Evolutionary conservation across 2,888 invertebrate species (phyloP).

Genomic region (Furcula furcula): DNA sequence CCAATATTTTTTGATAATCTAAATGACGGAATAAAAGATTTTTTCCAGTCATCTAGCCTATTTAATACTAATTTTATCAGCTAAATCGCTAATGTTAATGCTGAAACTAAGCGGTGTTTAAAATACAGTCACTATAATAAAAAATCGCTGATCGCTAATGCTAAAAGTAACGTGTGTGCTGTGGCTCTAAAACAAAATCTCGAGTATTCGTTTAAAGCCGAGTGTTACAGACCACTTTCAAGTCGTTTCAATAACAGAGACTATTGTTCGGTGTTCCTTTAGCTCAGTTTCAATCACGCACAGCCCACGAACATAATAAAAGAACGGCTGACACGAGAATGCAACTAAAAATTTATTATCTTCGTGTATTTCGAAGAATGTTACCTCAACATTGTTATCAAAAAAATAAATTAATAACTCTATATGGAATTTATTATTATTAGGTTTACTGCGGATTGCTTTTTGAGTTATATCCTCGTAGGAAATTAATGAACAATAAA

Average conservation of each 20-base stretch:
- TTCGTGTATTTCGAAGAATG: constrained; percentile 19
- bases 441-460: constrained; percentile 3
- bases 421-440: constrained; percentile 9
- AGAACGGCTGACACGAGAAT: constrained; percentile 16
- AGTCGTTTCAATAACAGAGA: constrained; percentile 22
- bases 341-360: constrained; percentile 22
- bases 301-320: constrained; percentile 15
- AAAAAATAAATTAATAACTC: constrained; percentile 12
- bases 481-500: constrained; percentile 20
- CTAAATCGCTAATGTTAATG: too few relatives aligned
- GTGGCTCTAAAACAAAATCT: constrained; percentile 21
- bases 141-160: too few relatives aligned
- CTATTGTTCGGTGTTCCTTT: constrained; percentile 30
- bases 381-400: constrained; percentile 6
- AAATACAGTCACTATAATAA: too few relatives aligned
- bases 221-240: constrained; percentile 17
- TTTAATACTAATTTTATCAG: too few relatives aligned
- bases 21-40: too few relatives aligned
- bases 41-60: too few relatives aligned
- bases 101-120: too few relatives aligned
- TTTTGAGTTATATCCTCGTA: constrained; percentile 13
- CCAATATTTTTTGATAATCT: too few relatives aligned
- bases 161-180: too few relatives aligned
- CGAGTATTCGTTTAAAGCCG: background rate
- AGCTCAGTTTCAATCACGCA: constrained; percentile 19